Evolutionary conservation across 2,888 invertebrate genomes (phyloP).

Genomic region (Listrodromus nycthemerus): DNA sequence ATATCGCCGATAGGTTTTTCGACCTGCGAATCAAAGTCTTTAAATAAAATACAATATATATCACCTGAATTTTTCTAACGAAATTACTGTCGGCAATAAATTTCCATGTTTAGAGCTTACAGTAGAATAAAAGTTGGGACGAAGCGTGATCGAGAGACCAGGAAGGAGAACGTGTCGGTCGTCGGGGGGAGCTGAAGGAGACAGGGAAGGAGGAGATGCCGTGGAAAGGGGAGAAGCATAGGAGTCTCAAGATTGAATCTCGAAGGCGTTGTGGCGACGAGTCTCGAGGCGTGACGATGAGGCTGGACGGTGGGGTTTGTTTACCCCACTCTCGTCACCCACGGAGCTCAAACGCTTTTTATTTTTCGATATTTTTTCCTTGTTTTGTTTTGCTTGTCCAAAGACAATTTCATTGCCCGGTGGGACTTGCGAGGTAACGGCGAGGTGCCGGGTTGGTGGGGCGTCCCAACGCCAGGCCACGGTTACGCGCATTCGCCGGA

Average conservation of each 20-base stretch:
- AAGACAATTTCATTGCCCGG: conserved; percentile 12
- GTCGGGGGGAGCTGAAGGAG: background rate
- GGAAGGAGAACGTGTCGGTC: conserved; percentile 5
- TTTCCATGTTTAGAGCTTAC: background rate
- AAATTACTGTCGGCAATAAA: no score
- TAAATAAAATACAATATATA: no score
- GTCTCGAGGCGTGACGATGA: conserved; percentile 60
- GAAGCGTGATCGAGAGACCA: background rate
- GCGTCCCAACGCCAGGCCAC: background rate
- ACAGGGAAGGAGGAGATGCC: conserved; percentile 19
- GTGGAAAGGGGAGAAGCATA: conserved; percentile 57
- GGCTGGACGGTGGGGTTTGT: conserved; percentile 52
- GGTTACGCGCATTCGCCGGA: conserved; percentile 32
- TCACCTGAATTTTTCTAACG: no score
- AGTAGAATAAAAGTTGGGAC: background rate
- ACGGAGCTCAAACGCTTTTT: background rate
- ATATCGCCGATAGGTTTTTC: no score
- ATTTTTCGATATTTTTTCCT: background rate
- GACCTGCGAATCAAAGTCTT: no score
- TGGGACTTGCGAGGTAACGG: conserved; percentile 14
- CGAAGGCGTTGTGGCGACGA: conserved; percentile 53
- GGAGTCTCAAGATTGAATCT: conserved; percentile 49
- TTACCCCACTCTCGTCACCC: conserved; percentile 43
- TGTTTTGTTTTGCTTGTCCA: conserved; percentile 19
- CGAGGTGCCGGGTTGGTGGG: conserved; percentile 10